These are phyloP conservation scores for Tetragonula clypearis DNA, from an alignment of 1,140 invertebrate genomes.

Conservation along the genomic window DNA sequence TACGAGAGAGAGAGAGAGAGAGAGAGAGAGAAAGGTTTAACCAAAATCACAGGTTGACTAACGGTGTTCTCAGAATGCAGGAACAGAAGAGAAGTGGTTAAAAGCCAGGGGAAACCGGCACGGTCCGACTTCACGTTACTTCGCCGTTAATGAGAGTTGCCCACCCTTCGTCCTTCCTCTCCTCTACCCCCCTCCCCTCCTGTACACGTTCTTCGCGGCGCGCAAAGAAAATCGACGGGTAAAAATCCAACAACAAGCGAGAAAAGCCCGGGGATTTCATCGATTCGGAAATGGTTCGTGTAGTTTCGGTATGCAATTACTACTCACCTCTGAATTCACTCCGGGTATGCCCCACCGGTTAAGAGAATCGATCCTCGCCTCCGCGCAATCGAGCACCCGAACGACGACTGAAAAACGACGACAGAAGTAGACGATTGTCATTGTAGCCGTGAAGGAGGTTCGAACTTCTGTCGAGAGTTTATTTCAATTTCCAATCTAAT, in stretches of 20 bases:
- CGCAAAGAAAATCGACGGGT: constrained; percentile 1
- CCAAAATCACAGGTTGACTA: not conserved
- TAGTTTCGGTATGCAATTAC: constrained; percentile 43
- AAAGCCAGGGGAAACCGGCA: not conserved
- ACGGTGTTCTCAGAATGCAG: not conserved
- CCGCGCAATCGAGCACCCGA: constrained; percentile 16
- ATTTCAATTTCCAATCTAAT: constrained; percentile 77
- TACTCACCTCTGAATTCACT: not conserved
- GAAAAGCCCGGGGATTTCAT: not conserved
- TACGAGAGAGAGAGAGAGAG: not conserved
- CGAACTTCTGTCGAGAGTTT: constrained; percentile 56
- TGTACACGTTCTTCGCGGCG: not conserved
- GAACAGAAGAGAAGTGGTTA: not conserved
- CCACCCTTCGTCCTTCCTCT: too few species aligned
- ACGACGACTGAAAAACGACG: not conserved
- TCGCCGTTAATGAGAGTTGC: not conserved
- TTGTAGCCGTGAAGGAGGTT: constrained; percentile 28
- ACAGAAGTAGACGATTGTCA: constrained; percentile 10
- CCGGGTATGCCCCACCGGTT: not conserved
- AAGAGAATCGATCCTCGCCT: constrained; percentile 35
- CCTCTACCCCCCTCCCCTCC: too few species aligned
- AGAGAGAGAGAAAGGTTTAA: not conserved
- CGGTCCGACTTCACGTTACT: not conserved
- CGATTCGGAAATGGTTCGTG: not conserved
- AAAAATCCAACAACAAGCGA: not conserved